Evolutionary conservation across 35 echinoderm and acorn worm species (phyloP), one percentile per base, ranked within the genome.

Genomic region (Apostichopus parvimensis): DNA sequence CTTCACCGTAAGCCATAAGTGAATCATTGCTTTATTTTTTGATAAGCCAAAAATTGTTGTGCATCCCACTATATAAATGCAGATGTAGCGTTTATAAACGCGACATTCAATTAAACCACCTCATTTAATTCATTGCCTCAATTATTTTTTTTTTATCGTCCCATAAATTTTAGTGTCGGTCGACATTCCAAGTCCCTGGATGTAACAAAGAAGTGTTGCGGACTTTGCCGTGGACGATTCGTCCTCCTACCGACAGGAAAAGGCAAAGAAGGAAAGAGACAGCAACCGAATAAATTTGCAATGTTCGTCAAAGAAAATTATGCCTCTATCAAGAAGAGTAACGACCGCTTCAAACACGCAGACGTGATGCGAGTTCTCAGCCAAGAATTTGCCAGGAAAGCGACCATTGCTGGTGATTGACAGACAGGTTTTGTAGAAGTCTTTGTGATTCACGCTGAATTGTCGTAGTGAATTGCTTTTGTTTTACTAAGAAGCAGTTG

Each of bases 221-320:
- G 95, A 21, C 90, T 93, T 88, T 99, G 97, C 87, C 87, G 83
- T 21, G 97, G 97, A 0, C 59, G 90, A 12, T 87, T 99, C n/a
- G 92, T 93, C 54, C 97, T 99, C 3, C 87, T 94, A 53, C 97
- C 97, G 6, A 24, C 87, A 5, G 68, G 85, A 15, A 92, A 96
- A 53, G 95, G 95, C 5, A 95, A 91, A 9, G 87, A 92, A 22
- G 77, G 91, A 61, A 99, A 91, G 78, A 64, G 34, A 1, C 87
- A 93, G 62, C 53, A 79, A 70, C 97, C 97, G 5, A 99, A 94
- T 83, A 96, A 94, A 28, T 99, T 99, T 88, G 97, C 97, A 20
- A n/a, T 94, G 56, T 99, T 92, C 73, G 97, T 99, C 2, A 99
- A 99, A 77, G 95, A 99, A 82, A 94, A 99, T 77, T 99, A 99